phyloP scores from a whole-genome alignment of 2,113 vertebrate species.

The Pedetes capensis region DNA sequence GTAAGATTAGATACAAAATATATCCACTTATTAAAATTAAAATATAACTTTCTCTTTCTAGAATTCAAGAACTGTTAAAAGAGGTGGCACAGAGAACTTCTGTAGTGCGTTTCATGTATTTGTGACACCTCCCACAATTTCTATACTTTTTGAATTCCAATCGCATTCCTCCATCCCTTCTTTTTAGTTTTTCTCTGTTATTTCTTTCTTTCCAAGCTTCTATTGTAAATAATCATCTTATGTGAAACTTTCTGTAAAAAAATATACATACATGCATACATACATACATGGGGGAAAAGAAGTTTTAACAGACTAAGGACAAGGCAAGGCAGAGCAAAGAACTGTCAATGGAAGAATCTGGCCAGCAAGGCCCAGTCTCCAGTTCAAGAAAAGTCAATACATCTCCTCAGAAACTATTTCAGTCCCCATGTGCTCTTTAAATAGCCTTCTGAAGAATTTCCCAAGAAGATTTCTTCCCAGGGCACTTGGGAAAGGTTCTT shows the following conservation, averaged over 20 bases:
- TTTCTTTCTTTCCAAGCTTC: neutral
- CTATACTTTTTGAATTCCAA: neutral
- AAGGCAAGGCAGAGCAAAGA: neutral
- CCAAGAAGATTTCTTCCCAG: conserved; percentile 76
- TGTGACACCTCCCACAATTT: neutral
- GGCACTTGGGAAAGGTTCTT: conserved; percentile 65
- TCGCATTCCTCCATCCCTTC: neutral
- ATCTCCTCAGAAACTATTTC: conserved; percentile 78
- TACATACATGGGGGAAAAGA: neutral
- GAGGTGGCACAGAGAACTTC: neutral
- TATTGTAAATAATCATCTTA: conserved; percentile 2
- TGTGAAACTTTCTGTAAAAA: neutral
- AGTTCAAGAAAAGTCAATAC: conserved; percentile 67
- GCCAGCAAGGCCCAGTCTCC: conserved; percentile 52
- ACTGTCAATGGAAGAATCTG: neutral
- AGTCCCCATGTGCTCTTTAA: conserved; percentile 72
- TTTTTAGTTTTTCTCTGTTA: neutral
- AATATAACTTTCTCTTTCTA: neutral
- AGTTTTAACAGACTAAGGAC: neutral
- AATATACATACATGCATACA: neutral
- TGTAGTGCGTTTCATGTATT: neutral
- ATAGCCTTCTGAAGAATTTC: conserved; percentile 77
- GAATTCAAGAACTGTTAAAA: neutral
- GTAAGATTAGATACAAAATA: neutral
- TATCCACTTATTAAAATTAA: conserved; percentile 48